These are phyloP conservation scores for Scaptomyza pallida DNA, from an alignment of 1,140 invertebrate genomes.

Conservation along the genomic window DNA sequence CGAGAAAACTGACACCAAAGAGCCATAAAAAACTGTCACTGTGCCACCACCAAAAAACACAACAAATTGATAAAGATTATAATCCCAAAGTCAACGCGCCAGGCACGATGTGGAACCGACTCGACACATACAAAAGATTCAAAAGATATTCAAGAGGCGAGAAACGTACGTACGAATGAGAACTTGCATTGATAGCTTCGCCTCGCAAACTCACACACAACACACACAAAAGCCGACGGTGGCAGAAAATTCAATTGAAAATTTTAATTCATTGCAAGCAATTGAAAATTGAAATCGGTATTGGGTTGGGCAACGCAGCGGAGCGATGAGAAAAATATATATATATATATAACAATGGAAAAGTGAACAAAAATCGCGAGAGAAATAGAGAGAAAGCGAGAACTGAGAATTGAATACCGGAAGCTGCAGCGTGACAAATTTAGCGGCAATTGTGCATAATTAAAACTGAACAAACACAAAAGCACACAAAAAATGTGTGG, in stretches of 20 bases:
- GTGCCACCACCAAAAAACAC: slow-evolving; percentile 10
- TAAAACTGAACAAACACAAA: slow-evolving; percentile 45
- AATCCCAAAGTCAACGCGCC: slow-evolving; percentile 67
- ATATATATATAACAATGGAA: slow-evolving; percentile 20
- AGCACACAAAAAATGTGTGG: slow-evolving; percentile 36
- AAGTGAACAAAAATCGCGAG: slow-evolving; percentile 4
- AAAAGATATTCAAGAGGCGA: background rate
- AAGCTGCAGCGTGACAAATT: slow-evolving; percentile 75
- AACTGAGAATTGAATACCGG: slow-evolving; percentile 63
- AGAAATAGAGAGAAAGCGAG: background rate
- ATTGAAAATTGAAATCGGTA: slow-evolving; percentile 46
- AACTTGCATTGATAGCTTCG: slow-evolving; percentile 55
- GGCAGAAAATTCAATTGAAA: slow-evolving; percentile 65
- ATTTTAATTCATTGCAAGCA: slow-evolving; percentile 60
- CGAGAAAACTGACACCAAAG: slow-evolving; percentile 29
- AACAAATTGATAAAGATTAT: slow-evolving; percentile 78
- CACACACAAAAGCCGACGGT: slow-evolving; percentile 35
- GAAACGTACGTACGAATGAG: background rate
- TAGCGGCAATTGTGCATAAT: slow-evolving; percentile 74
- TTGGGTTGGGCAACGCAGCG: slow-evolving; percentile 8
- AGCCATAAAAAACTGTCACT: slow-evolving; percentile 44
- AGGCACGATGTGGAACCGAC: slow-evolving; percentile 61
- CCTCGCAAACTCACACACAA: slow-evolving; percentile 7
- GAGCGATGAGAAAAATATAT: background rate
- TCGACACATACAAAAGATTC: background rate